These are phyloP conservation scores for Neoascia interrupta DNA, from an alignment of 2,888 invertebrate species.

Conservation along the genomic window DNA sequence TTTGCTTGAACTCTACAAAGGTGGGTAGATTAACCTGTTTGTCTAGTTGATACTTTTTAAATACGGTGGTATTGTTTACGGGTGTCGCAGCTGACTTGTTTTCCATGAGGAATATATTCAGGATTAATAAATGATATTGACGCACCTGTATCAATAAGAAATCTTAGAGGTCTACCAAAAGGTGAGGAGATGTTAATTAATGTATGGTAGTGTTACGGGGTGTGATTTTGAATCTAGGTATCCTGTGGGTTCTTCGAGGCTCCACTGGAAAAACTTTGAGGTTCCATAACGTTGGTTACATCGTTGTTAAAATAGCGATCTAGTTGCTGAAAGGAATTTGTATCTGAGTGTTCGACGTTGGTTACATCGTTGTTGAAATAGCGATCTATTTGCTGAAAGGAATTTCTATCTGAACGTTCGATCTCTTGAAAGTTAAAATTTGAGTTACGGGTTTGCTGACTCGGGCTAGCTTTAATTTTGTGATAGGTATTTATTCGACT, in stretches of 20 bases:
- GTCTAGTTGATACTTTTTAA: slow-evolving; percentile 23
- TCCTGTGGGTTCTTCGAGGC: slow-evolving; percentile 4
- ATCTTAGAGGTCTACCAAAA: slow-evolving; percentile 30
- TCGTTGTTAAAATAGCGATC: slow-evolving; percentile 6
- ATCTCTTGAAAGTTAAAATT: too few species aligned
- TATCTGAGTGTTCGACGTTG: too few species aligned
- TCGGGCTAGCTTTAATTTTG: too few species aligned
- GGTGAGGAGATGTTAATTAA: slow-evolving; percentile 47
- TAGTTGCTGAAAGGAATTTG: too few species aligned
- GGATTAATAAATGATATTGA: slow-evolving; percentile 55
- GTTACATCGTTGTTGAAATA: too few species aligned
- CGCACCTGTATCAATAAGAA: slow-evolving; percentile 39
- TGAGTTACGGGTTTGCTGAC: too few species aligned
- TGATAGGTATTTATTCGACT: too few species aligned
- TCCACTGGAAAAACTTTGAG: not conserved
- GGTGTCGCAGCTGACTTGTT: slow-evolving; percentile 26
- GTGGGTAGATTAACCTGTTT: not conserved
- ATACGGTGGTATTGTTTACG: slow-evolving; percentile 16
- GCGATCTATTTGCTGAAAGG: too few species aligned
- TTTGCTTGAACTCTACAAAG: slow-evolving; percentile 26
- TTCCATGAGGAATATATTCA: slow-evolving; percentile 26
- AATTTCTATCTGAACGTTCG: too few species aligned
- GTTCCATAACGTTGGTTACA: not conserved
- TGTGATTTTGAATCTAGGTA: slow-evolving; percentile 15
- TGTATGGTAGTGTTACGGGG: slow-evolving; percentile 27